These are phyloP conservation scores for Okamejei kenojei DNA, from an alignment of 2,797 vertebrate species.

Conservation along the genomic window DNA sequence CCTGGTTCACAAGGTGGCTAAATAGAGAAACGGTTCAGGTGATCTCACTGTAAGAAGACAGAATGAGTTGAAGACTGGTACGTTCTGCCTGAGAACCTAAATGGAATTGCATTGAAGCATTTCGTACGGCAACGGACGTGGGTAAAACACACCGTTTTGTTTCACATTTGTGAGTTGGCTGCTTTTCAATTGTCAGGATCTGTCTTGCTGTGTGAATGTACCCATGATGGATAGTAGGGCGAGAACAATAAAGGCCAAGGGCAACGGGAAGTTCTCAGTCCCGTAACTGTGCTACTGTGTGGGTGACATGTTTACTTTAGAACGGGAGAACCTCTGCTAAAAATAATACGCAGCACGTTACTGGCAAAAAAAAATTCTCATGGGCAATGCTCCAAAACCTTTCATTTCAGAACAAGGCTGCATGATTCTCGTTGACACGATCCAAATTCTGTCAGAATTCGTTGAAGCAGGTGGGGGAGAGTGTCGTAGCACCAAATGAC, in stretches of 20 bases:
- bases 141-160: neutral
- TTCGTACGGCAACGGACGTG: neutral
- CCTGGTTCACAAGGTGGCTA: neutral
- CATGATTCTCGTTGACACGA: neutral
- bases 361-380: neutral
- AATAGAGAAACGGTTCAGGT: neutral
- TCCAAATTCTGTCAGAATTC: neutral
- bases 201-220: neutral
- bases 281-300: neutral
- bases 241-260: conserved; percentile 5
- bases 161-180: neutral
- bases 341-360: neutral
- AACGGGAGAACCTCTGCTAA: neutral
- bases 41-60: neutral
- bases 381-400: neutral
- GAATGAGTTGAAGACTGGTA: too few species aligned
- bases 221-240: neutral
- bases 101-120: neutral
- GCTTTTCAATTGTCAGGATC: too few species aligned
- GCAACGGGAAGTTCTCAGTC: neutral
- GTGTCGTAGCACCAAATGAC: neutral
- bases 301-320: neutral
- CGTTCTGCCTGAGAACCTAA: too few species aligned
- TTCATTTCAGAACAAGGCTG: neutral
- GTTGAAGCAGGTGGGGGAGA: neutral